phyloP scores from a whole-genome alignment of 2,797 vertebrate species.

The Rousettus madagascariensis region DNA sequence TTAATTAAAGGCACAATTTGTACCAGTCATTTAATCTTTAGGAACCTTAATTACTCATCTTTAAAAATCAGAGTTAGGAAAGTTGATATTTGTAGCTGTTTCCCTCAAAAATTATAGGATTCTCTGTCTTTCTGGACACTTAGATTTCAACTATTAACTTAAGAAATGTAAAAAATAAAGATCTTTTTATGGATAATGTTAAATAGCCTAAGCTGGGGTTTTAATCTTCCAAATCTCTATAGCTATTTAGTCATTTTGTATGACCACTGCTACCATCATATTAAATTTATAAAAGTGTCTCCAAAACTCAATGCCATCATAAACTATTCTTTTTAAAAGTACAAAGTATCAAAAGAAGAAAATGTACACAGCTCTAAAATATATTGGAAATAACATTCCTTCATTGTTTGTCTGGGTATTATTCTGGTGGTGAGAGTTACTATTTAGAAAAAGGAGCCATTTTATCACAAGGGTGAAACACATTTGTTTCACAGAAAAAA shows the following conservation, averaged over 20 bases:
- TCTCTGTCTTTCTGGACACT: too few species aligned
- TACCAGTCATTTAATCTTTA: not conserved
- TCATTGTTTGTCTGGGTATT: not conserved
- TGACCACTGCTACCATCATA: not conserved
- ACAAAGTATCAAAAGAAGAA: constrained; percentile 4
- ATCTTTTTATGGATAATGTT: not conserved
- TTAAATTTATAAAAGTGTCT: not conserved
- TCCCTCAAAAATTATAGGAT: too few species aligned
- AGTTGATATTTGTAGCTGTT: too few species aligned
- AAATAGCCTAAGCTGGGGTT: not conserved
- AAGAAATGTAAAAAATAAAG: not conserved
- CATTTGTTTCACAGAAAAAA: constrained; percentile 59
- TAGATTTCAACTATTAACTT: not conserved
- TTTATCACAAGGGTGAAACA: constrained; percentile 62
- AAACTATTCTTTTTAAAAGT: constrained; percentile 22
- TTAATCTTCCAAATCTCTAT: not conserved
- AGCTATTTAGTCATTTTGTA: not conserved
- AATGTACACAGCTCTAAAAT: not conserved
- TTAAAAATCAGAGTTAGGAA: not conserved
- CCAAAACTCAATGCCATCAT: not conserved
- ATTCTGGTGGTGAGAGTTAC: not conserved
- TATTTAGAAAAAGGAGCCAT: constrained; percentile 20
- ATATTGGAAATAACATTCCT: not conserved
- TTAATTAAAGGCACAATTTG: not conserved
- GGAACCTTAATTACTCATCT: not conserved